phyloP scores from a whole-genome alignment of 37 sponge, comb jelly and placozoan species.

The Beroe forskalii region DNA sequence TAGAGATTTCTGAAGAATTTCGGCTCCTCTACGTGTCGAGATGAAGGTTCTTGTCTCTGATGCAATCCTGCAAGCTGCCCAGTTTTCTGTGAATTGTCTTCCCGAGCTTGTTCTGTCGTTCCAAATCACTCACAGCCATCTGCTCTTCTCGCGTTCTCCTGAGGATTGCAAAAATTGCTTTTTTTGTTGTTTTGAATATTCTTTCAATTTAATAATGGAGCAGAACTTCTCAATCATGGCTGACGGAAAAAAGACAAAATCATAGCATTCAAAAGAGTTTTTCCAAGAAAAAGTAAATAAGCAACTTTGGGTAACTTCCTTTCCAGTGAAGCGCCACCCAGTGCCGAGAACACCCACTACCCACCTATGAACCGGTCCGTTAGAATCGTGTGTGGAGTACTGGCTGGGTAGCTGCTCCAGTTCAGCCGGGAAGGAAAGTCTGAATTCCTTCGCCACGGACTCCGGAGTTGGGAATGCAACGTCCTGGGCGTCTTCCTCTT shows the following conservation, averaged over 20 bases:
- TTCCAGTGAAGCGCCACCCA: too few species aligned
- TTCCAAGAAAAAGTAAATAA: too few species aligned
- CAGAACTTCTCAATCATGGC: too few species aligned
- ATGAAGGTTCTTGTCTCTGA: constrained; percentile 31
- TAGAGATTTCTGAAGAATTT: too few species aligned
- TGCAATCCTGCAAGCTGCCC: background rate
- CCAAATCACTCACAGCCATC: background rate
- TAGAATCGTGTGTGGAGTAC: constrained; percentile 10
- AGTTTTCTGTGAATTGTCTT: constrained; percentile 19
- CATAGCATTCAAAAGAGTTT: too few species aligned
- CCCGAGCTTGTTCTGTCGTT: constrained; percentile 37
- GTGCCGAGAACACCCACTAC: too few species aligned
- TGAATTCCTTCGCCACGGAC: background rate
- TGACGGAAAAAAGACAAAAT: too few species aligned
- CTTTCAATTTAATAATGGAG: too few species aligned
- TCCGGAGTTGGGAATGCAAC: background rate
- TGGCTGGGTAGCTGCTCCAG: background rate
- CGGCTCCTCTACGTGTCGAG: constrained; percentile 34
- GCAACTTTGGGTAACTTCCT: too few species aligned
- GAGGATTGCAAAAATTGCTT: too few species aligned
- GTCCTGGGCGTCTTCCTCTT: background rate
- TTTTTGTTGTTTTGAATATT: too few species aligned
- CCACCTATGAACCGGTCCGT: constrained; percentile 18
- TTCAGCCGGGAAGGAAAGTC: background rate
- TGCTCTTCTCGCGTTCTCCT: background rate